These are phyloP conservation scores for Eufriesea mexicana DNA, from an alignment of 1,140 invertebrate genomes.

Conservation along the genomic window DNA sequence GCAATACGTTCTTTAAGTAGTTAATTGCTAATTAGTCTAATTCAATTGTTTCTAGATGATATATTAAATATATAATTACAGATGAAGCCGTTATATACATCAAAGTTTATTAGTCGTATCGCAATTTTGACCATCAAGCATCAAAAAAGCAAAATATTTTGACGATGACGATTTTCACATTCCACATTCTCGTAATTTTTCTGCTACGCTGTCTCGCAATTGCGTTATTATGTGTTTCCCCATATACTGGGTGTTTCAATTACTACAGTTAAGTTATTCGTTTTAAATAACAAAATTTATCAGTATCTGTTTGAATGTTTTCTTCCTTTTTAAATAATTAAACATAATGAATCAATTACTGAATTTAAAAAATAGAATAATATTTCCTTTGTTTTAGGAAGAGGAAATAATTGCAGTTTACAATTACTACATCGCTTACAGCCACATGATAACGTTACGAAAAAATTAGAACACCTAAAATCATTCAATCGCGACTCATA, in stretches of 20 bases:
- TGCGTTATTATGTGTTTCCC: neutral
- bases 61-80: too few relatives aligned
- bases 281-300: neutral
- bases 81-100: too few relatives aligned
- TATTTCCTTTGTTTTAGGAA: neutral
- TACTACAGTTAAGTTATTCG: neutral
- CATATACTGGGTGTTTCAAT: neutral
- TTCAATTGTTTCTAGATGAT: too few relatives aligned
- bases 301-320: too few relatives aligned
- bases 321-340: too few relatives aligned
- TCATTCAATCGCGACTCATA: neutral
- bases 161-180: too few relatives aligned
- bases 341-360: neutral
- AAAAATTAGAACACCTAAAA: neutral
- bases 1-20: too few relatives aligned
- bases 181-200: constrained; percentile 1
- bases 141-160: neutral
- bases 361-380: neutral
- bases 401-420: neutral
- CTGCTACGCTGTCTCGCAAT: neutral
- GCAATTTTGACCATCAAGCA: neutral
- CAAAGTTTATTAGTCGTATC: too few relatives aligned
- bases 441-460: neutral
- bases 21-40: too few relatives aligned
- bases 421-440: neutral